Conservation (phyloP, 2,797 vertebrate species). For the Numenius phaeopus region DNA sequence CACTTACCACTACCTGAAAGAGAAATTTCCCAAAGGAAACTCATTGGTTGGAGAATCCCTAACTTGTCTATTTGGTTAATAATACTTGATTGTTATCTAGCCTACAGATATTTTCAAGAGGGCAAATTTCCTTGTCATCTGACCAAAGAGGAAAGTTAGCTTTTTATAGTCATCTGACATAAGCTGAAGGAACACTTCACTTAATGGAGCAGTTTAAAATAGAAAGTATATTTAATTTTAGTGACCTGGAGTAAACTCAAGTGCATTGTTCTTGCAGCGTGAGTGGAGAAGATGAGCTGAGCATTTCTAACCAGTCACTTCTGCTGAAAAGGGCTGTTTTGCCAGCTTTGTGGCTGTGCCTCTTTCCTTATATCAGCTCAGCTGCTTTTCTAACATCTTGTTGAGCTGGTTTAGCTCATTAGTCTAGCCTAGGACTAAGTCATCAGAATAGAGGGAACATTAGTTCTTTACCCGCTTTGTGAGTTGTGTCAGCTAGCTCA, state of each 20-base stretch:
- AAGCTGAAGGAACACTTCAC: neutral
- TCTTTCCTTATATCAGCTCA: neutral
- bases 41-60: neutral
- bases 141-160: neutral
- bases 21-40: neutral
- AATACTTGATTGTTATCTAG: neutral
- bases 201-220: neutral
- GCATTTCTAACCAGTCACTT: neutral
- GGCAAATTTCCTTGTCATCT: neutral
- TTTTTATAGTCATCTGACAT: neutral
- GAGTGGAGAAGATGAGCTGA: neutral
- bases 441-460: neutral
- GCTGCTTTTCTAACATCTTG: neutral
- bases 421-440: neutral
- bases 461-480: accelerated
- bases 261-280: neutral
- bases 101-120: too few species aligned
- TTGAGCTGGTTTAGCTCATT: neutral
- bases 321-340: neutral
- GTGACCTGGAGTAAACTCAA: neutral
- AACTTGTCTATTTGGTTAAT: neutral
- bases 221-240: neutral
- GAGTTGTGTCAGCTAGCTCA: neutral
- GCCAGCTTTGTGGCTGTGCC: neutral
- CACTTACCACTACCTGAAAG: neutral